Base-by-base conservation (phyloP, 2,888 invertebrate genomes). In the Xestoiulus laeticollis region DNA sequence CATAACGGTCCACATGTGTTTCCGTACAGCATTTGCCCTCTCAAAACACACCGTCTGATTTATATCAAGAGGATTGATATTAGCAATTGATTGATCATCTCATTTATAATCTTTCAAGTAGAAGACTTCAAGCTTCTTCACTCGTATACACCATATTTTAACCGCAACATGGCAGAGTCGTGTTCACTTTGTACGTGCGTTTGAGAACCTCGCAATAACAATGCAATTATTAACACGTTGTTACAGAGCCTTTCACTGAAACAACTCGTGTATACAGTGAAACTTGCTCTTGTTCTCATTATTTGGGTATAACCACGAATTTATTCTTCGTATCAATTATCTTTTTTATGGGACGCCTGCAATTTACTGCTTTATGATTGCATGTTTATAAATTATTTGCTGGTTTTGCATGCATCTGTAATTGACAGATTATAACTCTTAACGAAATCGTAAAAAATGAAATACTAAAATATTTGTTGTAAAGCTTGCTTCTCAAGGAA, bases 1-100 rank as follows among this genome's bases (percentile, higher is more conserved):
- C 68, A 22, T 26, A 8, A 38, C 48, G 48, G 14, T 68, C 68
- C 6, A n/a, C n/a, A 22, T 68, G 26, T 6, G 26, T 12, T 26
- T 68, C n/a, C 68, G 26, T 22, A 6, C 68, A 68, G 26, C 26
- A 68, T 22, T 68, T 68, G 22, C 68, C 59, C 59, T 59, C 59
- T 68, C 68, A 68, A 68, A 68, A 68, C 26, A 22, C 59, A 26
- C 68, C 68, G 10, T 68, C 26, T 68, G 68, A 68, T 68, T 68
- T 68, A 68, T 68, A 68, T 22, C 68, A 68, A 68, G 48, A 48
- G 68, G 68, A 68, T 68, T 68, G 68, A 68, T 68, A 68, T 68
- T 68, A 26, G 68, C 68, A 26, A 68, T 68, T 68, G 68, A 68
- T 68, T 68, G 68, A 68, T 68, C 22, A 22, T 22, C 26, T 12